Base-by-base conservation (phyloP, 2,797 vertebrate species). In the Oreonectes daqikongensis region DNA sequence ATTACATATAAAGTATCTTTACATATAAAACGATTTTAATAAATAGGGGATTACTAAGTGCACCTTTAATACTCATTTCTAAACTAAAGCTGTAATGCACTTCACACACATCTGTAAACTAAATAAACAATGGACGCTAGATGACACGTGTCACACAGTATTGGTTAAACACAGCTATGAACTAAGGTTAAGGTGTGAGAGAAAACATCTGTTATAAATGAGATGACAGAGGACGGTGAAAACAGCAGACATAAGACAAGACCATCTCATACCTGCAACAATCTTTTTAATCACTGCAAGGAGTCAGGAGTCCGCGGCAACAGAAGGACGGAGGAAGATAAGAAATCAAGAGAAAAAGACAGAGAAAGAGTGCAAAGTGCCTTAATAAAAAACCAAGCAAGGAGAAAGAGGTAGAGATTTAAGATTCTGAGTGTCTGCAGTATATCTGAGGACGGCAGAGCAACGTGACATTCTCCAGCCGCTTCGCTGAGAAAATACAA, bases 241-340 rank as follows among this genome's bases (percentile, higher is more conserved):
- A 76, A 75, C 66, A 70, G 73, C 74, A 61, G 61, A 86, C 69
- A 17, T 66, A 52, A 65, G n/a, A 66, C 32, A 48, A n/a, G 32
- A 77, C 66, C 72, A 63, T 63, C 87, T 89, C 93, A 17, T 94
- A 95, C 94, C 94, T 94, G 91, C 92, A 69, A 89, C 94, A 79
- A 94, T 91, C 92, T 94, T 94, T 95, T 94, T 93, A 90, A 93
- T 90, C 88, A 94, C 92, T 82, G 93, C 87, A 42, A 77, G 75
- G 35, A 70, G 91, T 93, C 83, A 90, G 88, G 85, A 82, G 87
- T 92, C 95, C 85, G 6, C 52, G 68, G 83, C 66, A 80, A 79
- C 32, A 85, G 77, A 76, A 77, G 64, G 78, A 69, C 38, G 68
- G 70, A 65, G 76, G 38, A 77, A 79, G 74, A 86, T 79, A 87